phyloP scores from a whole-genome alignment of 1,140 invertebrate species.

The Ylistrum balloti region DNA sequence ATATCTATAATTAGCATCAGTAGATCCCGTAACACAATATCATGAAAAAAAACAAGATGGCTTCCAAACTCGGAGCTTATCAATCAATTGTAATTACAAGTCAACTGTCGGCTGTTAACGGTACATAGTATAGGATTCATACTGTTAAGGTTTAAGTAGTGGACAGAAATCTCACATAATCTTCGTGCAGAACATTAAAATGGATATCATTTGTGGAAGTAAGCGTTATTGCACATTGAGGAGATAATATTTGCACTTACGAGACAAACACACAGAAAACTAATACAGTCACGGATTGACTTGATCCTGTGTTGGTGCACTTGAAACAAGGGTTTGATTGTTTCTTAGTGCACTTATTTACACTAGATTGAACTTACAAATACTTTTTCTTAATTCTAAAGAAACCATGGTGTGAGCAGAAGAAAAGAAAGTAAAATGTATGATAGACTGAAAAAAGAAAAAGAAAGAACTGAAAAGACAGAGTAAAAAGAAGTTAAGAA shows the following conservation, averaged over 20 bases:
- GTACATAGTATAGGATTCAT: background rate
- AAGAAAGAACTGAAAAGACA: no score
- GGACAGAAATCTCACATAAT: conserved; percentile 1
- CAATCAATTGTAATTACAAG: background rate
- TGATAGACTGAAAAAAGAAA: no score
- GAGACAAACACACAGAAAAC: no score
- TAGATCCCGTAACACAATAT: background rate
- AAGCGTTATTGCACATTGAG: background rate
- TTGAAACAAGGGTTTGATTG: no score
- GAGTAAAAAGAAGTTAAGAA: no score
- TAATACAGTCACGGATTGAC: no score
- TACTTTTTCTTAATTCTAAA: no score
- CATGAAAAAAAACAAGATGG: background rate
- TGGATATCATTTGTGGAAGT: background rate
- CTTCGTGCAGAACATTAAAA: background rate
- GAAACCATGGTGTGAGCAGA: no score
- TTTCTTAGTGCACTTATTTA: no score
- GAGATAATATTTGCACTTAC: background rate
- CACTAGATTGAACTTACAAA: no score
- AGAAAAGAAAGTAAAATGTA: no score
- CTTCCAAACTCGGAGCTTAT: background rate
- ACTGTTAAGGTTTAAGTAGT: background rate
- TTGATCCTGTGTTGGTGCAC: no score
- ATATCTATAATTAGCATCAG: conserved; percentile 29
- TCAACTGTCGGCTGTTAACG: background rate